These are phyloP conservation scores for Crotalus horridus DNA, from an alignment of 2,113 vertebrate species.

Conservation along the genomic window DNA sequence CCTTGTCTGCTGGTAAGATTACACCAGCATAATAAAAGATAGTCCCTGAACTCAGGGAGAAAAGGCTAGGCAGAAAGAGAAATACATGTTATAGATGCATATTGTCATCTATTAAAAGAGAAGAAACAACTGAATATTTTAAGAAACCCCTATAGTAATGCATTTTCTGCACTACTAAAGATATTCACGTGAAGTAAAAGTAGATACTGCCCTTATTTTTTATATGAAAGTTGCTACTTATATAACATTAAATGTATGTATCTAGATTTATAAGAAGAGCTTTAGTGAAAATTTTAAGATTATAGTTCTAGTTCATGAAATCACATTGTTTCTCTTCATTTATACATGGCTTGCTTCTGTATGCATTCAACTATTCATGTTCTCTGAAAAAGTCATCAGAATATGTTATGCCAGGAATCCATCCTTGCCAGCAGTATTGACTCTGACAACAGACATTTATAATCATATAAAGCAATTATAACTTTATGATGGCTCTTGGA, in stretches of 20 bases:
- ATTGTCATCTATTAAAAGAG: background rate
- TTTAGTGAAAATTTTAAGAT: background rate
- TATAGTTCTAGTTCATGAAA: background rate
- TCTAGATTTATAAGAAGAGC: background rate
- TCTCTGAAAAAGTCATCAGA: conserved; percentile 6
- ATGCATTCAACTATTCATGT: background rate
- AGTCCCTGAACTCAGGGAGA: background rate
- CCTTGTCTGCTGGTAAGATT: too few relatives aligned
- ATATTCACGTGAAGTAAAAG: background rate
- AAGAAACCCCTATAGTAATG: background rate
- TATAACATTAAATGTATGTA: background rate
- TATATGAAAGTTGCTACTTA: background rate
- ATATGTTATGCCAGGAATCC: background rate
- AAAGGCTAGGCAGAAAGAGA: too few relatives aligned
- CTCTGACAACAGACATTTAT: background rate
- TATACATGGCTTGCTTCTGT: background rate
- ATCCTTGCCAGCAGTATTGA: background rate
- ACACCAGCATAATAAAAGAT: background rate
- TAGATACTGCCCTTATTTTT: background rate
- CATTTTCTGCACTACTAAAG: background rate
- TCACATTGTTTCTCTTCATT: background rate
- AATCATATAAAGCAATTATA: background rate
- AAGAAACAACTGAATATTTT: background rate
- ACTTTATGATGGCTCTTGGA: background rate
- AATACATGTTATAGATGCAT: background rate